Conservation (phyloP, 1,140 invertebrate genomes). For the Oscheius sp. region DNA sequence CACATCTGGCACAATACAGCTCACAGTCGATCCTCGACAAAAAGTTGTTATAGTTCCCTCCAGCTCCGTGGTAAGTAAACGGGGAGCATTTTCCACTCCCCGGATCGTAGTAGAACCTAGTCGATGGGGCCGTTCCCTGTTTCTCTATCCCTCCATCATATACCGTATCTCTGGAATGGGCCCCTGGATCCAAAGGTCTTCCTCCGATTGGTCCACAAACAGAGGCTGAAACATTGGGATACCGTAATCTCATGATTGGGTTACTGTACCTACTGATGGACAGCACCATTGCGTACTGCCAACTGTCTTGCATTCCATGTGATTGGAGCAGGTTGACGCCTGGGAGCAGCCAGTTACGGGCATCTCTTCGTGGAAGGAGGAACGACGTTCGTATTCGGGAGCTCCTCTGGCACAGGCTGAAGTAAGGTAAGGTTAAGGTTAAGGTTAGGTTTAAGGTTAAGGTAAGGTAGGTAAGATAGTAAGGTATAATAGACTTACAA, state of each 20-base stretch:
- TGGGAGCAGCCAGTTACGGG: conserved; percentile 37
- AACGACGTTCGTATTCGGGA: conserved; percentile 36
- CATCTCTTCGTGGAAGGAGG: conserved; percentile 35
- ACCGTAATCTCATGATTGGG: too few relatives aligned
- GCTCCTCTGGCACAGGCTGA: conserved; percentile 31
- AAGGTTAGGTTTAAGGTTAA: background rate
- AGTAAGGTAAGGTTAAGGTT: background rate
- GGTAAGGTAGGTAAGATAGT: too few relatives aligned
- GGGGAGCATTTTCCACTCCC: conserved; percentile 52
- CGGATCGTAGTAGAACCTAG: conserved; percentile 59
- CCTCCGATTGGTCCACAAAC: conserved; percentile 38
- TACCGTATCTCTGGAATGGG: conserved; percentile 14
- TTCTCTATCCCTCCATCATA: conserved; percentile 41
- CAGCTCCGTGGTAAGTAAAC: conserved; percentile 61
- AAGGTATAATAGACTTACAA: conserved; percentile 6
- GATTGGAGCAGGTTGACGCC: conserved; percentile 20
- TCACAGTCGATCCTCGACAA: conserved; percentile 44
- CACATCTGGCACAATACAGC: conserved; percentile 36
- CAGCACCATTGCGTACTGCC: conserved; percentile 43
- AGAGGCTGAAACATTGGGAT: conserved; percentile 7
- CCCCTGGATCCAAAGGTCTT: conserved; percentile 34
- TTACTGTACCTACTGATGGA: conserved; percentile 22
- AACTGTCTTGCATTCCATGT: conserved; percentile 40
- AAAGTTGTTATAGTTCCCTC: conserved; percentile 62
- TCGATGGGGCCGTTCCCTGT: conserved; percentile 39